Percentiles rank a stretch among this genome's conserved stretches.
Conservation (phyloP, 1,140 invertebrate species). For the Grapholita molesta region DNA sequence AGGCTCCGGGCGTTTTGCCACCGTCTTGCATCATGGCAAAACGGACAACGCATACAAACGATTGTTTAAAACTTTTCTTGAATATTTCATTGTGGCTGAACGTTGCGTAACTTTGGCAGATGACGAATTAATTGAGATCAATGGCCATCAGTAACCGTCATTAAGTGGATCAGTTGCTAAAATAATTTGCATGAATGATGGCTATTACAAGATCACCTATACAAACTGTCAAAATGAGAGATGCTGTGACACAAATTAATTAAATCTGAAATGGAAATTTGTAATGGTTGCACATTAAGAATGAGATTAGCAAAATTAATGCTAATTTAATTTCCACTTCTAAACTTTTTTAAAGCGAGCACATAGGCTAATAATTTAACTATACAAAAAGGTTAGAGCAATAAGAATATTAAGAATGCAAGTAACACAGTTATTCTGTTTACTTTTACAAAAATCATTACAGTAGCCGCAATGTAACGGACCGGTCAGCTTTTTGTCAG, state of each 20-base stretch:
- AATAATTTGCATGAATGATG: conserved; percentile 5
- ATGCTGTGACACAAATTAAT: not conserved
- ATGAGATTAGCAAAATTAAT: not conserved
- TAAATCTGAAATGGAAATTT: not conserved
- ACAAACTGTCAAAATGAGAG: not conserved
- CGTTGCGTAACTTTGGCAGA: conserved; percentile 28
- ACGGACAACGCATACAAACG: conserved; percentile 7
- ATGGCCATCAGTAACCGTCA: conserved; percentile 1
- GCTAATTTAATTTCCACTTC: not conserved
- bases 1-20: conserved; percentile 46
- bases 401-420: conserved; percentile 16
- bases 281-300: not conserved
- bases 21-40: conserved; percentile 40
- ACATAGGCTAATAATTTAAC: not conserved
- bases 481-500: conserved; percentile 32
- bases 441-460: conserved; percentile 28
- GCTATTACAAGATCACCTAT: not conserved
- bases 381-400: not conserved
- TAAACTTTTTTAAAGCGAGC: not conserved
- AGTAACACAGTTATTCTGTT: conserved; percentile 10
- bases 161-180: conserved; percentile 6
- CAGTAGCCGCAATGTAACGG: conserved; percentile 34
- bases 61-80: conserved; percentile 32
- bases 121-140: conserved; percentile 14
- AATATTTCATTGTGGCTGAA: conserved; percentile 50